Conservation (phyloP, 53 echinoderm and acorn worm genomes). For the Actinopyga echinites region DNA sequence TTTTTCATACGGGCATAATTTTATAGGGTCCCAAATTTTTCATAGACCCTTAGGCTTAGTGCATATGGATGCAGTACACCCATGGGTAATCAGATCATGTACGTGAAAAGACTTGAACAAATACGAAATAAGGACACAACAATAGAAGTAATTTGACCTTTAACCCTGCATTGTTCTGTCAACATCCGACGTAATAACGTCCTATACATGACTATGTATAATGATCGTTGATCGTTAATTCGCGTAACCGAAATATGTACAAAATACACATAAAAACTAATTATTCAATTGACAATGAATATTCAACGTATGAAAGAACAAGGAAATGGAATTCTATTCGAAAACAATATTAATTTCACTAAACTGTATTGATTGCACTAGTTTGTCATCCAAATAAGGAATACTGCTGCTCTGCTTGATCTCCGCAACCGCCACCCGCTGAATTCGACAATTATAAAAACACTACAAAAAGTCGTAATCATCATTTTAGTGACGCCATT, state of each 20-base stretch:
- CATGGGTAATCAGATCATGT: too few species aligned
- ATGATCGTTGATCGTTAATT: too few species aligned
- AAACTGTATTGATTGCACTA: constrained; percentile 37
- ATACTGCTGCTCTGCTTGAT: constrained; percentile 9
- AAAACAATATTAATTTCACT: constrained; percentile 26
- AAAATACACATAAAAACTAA: constrained; percentile 17
- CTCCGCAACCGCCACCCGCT: constrained; percentile 12
- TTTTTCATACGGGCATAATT: too few species aligned
- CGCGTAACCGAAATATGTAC: too few species aligned
- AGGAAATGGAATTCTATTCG: constrained; percentile 17
- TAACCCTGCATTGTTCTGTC: constrained; percentile 36
- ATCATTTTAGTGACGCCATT: not conserved
- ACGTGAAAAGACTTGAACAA: too few species aligned
- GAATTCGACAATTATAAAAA: constrained; percentile 10
- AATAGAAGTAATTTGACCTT: not conserved
- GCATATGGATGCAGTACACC: too few species aligned
- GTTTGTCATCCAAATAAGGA: not conserved
- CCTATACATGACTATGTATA: too few species aligned
- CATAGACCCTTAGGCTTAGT: too few species aligned
- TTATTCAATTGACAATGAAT: not conserved
- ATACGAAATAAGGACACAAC: too few species aligned
- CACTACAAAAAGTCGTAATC: not conserved
- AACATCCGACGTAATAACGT: constrained; percentile 20
- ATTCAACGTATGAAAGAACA: constrained; percentile 35
- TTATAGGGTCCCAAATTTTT: too few species aligned